Base-by-base conservation (phyloP, 2,113 vertebrate genomes). In the Rhinichthys klamathensis region DNA sequence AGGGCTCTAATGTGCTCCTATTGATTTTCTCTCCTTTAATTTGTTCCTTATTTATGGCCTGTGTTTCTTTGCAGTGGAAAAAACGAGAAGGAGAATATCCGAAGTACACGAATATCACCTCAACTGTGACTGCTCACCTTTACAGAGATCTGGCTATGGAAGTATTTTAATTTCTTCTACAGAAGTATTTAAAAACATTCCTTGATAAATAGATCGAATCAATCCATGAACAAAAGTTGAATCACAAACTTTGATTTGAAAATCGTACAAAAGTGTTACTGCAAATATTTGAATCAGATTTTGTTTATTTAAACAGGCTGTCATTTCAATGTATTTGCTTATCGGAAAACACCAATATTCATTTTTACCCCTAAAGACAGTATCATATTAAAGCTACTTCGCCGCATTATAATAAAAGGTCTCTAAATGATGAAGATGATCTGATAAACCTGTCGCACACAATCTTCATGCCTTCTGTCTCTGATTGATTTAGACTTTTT, bases 1-100 rank as follows among this genome's bases (percentile, higher is more conserved):
- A 92, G 92, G 92, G 89, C 85, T 88, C 90, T 94, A 93, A 94
- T 94, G 92, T 90, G 89, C 35, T 6, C 2, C 58, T 87, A 94
- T 94, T 87, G 92, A 95, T 94, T 94, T 94, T 84, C 87, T 82
- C 84, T 92, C 82, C 90, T 90, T 93, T 92, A 92, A 92, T 93
- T 92, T 94, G 90, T 88, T 89, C 89, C 89, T 92, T 93, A 93
- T 94, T 93, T 94, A 94, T 94, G 83, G 89, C 69, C 61, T 83
- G 83, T 88, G 86, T 84, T 74, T 83, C 74, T 73, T 81, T 82
- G 79, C 65, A 82, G 13, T 10, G 6, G n/a, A 84, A 65, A 82
- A 56, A 6, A 70, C 12, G 60, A 90, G 89, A 92, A 89, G 12
- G 38, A 46, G 78, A 81, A 85, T 70, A 38, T 79, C 89, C 85